phyloP scores from a whole-genome alignment of 1,140 invertebrate genomes.

The Dreissena rostriformis region DNA sequence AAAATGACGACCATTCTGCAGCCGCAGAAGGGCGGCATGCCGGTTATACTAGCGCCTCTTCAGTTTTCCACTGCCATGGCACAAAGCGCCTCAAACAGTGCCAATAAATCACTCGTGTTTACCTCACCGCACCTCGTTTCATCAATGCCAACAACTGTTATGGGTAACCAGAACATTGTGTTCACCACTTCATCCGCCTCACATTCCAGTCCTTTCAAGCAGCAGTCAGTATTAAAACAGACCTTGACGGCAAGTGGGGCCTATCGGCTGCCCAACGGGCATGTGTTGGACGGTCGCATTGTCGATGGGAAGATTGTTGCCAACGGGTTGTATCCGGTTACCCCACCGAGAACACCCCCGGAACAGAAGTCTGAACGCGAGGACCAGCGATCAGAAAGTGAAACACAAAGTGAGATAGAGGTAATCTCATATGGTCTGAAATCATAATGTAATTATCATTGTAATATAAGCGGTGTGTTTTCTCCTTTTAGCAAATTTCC shows the following conservation, averaged over 20 bases:
- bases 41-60: slow-evolving; percentile 29
- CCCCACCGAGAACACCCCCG: slow-evolving; percentile 72
- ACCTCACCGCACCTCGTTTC: background rate
- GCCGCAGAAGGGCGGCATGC: slow-evolving; percentile 14
- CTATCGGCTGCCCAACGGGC: slow-evolving; percentile 25
- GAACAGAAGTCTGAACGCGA: slow-evolving; percentile 61
- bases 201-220: slow-evolving; percentile 18
- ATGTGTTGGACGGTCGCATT: slow-evolving; percentile 23
- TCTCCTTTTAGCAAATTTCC: too few species aligned
- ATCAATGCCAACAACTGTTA: background rate
- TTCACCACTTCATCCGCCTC: background rate
- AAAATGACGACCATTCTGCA: slow-evolving; percentile 22
- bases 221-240: slow-evolving; percentile 35
- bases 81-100: background rate
- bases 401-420: slow-evolving; percentile 23
- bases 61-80: slow-evolving; percentile 10
- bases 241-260: slow-evolving; percentile 24
- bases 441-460: too few species aligned
- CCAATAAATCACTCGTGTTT: slow-evolving; percentile 16
- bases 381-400: background rate
- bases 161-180: background rate
- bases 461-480: too few species aligned
- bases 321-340: slow-evolving; percentile 70
- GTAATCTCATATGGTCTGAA: background rate
- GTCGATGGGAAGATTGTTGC: slow-evolving; percentile 33